phyloP scores from a whole-genome alignment of 2,113 vertebrate species.

The Meleagris gallopavo region DNA sequence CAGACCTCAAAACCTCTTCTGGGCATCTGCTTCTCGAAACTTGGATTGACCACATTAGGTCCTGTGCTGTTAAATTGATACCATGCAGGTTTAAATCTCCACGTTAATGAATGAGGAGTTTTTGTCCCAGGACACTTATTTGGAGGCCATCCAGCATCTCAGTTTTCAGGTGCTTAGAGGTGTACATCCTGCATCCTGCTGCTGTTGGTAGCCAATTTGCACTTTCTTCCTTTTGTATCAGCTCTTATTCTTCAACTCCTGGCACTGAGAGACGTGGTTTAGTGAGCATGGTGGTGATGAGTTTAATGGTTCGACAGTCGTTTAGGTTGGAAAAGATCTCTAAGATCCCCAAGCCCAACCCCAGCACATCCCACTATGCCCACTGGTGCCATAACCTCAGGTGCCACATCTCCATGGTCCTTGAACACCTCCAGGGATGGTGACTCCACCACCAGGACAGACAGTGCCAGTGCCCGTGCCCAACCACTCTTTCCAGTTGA shows the following conservation, averaged over 20 bases:
- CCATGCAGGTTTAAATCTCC: fast-evolving
- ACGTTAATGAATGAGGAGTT: neutral
- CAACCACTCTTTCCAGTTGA: neutral
- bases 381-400: neutral
- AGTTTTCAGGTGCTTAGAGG: neutral
- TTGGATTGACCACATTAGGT: neutral
- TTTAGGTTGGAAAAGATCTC: neutral
- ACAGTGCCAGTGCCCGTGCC: too few relatives aligned
- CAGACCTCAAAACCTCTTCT: neutral
- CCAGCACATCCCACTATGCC: neutral
- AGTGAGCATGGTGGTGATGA: too few relatives aligned
- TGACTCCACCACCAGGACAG: too few relatives aligned
- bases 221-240: neutral
- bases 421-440: too few relatives aligned
- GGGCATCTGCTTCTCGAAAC: neutral
- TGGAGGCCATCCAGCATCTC: neutral
- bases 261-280: too few relatives aligned
- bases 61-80: neutral
- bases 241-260: neutral
- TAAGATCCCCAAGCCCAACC: neutral
- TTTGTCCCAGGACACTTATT: neutral
- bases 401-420: too few relatives aligned
- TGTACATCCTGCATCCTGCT: neutral
- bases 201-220: neutral
- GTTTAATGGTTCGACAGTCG: too few relatives aligned